A percentile compares a stretch with the other conserved stretches of the same genome.
These are phyloP conservation scores for Sminthurides bifidus DNA, from an alignment of 1,140 invertebrate genomes.

Conservation along the genomic window DNA sequence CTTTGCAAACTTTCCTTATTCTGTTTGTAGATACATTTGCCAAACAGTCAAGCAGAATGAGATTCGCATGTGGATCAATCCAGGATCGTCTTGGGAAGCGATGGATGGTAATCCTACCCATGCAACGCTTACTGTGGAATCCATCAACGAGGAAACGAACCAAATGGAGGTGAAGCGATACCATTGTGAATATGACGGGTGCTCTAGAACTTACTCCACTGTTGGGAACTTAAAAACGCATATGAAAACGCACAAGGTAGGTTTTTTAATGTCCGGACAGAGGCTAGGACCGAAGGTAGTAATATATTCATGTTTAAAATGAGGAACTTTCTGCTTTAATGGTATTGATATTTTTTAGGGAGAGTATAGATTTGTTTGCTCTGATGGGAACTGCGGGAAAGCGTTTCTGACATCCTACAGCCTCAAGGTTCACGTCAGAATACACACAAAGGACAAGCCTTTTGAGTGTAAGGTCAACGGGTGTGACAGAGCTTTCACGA, in stretches of 20 bases:
- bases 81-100: slow-evolving; percentile 40
- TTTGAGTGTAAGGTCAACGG: slow-evolving; percentile 41
- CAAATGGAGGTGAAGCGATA: slow-evolving; percentile 43
- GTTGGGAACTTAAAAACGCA: slow-evolving; percentile 88
- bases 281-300: background rate
- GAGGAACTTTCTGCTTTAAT: too few relatives aligned
- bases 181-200: slow-evolving; percentile 75
- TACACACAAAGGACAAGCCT: slow-evolving; percentile 63
- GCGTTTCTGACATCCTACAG: slow-evolving; percentile 87
- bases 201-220: slow-evolving; percentile 80
- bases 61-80: slow-evolving; percentile 56
- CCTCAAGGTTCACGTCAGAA: slow-evolving; percentile 61
- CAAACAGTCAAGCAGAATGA: slow-evolving; percentile 54
- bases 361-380: slow-evolving; percentile 86
- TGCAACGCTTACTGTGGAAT: slow-evolving; percentile 54
- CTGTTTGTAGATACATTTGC: slow-evolving; percentile 47
- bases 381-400: slow-evolving; percentile 74
- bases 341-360: slow-evolving; percentile 55
- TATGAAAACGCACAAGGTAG: slow-evolving; percentile 90
- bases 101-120: slow-evolving; percentile 48
- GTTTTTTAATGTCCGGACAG: slow-evolving; percentile 6
- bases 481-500: slow-evolving; percentile 92
- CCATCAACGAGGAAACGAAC: slow-evolving; percentile 49
- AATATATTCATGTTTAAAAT: too few relatives aligned
- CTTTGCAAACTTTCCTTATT: background rate